A percentile compares a stretch with the other conserved stretches of the same genome.
phyloP scores from a whole-genome alignment of 1,140 invertebrate genomes.

The Zaprionus gabonicus region DNA sequence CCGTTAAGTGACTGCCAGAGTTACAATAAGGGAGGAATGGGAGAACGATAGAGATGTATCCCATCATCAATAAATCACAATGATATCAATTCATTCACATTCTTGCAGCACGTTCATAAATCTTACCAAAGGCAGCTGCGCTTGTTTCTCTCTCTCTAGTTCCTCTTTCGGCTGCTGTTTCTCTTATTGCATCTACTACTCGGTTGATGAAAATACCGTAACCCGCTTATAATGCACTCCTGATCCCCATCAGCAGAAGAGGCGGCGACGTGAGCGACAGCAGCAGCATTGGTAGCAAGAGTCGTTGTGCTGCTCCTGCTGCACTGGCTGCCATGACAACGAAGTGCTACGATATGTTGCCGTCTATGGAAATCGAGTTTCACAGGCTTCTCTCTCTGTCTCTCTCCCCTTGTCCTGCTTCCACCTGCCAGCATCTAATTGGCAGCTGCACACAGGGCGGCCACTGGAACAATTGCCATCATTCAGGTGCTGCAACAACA shows the following conservation, averaged over 20 bases:
- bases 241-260: constrained; percentile 22
- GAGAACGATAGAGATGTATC: neutral
- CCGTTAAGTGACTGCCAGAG: constrained; percentile 19
- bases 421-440: constrained; percentile 49
- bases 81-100: constrained; percentile 28
- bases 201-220: constrained; percentile 62
- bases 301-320: neutral
- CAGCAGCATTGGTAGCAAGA: constrained; percentile 15
- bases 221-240: constrained; percentile 70
- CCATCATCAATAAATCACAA: constrained; percentile 35
- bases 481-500: neutral
- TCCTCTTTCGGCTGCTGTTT: constrained; percentile 7
- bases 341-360: constrained; percentile 38
- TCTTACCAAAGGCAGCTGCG: constrained; percentile 30
- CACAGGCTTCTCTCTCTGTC: constrained; percentile 8
- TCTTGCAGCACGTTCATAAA: constrained; percentile 32
- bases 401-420: neutral
- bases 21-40: neutral
- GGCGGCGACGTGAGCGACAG: neutral
- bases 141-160: neutral
- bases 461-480: constrained; percentile 43
- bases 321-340: constrained; percentile 49
- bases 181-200: constrained; percentile 23
- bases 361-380: constrained; percentile 56
- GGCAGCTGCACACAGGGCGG: constrained; percentile 43